A percentile compares a stretch with the other conserved stretches of the same genome.
phyloP scores from a whole-genome alignment of 1,140 invertebrate species.

The Drosophila funebris region DNA sequence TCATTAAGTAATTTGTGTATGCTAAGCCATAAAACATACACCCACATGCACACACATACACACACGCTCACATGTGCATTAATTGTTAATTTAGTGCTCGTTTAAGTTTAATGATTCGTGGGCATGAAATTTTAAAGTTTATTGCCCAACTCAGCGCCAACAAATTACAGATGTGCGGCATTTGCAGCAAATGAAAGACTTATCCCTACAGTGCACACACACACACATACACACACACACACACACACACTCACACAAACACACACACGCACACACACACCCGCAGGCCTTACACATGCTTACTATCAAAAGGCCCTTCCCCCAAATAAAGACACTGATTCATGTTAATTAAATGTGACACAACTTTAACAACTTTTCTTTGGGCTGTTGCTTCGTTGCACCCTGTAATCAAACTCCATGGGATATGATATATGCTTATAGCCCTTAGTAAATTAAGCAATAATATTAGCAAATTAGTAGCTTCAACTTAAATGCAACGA shows the following conservation, averaged over 20 bases:
- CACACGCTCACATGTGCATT: conserved; percentile 38
- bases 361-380: conserved; percentile 60
- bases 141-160: conserved; percentile 50
- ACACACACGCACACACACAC: neutral
- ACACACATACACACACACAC: neutral
- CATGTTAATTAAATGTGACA: conserved; percentile 79
- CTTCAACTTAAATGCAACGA: no score
- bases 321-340: conserved; percentile 56
- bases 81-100: conserved; percentile 76
- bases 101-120: conserved; percentile 74
- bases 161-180: conserved; percentile 48
- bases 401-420: neutral
- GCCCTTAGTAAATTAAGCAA: neutral
- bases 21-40: conserved; percentile 69
- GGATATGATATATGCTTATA: neutral
- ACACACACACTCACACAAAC: neutral
- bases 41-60: conserved; percentile 24
- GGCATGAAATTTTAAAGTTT: conserved; percentile 76
- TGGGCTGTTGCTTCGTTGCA: conserved; percentile 1
- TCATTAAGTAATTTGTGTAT: conserved; percentile 79
- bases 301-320: neutral
- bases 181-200: conserved; percentile 16
- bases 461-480: neutral
- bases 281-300: neutral
- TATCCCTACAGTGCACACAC: neutral